These are phyloP conservation scores for Ophthalmolycus amberensis DNA, from an alignment of 2,113 vertebrate genomes.

Conservation along the genomic window DNA sequence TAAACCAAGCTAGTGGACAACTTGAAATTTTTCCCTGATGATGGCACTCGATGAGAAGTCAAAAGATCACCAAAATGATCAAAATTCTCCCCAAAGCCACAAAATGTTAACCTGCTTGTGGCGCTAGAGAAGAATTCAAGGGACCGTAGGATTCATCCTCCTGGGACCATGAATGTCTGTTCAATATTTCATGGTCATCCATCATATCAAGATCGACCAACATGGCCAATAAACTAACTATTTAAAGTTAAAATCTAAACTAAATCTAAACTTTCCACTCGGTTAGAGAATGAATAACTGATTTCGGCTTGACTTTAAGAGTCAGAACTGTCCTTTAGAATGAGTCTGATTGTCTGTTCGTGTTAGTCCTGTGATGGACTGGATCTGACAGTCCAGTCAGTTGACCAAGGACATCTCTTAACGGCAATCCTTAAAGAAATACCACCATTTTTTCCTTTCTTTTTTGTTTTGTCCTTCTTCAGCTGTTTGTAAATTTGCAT, in stretches of 20 bases:
- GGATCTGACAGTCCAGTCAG: slow-evolving; percentile 36
- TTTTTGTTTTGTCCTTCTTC: neutral
- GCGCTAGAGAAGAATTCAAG: neutral
- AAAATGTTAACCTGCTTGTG: neutral
- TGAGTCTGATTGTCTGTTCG: slow-evolving; percentile 5
- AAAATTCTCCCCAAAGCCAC: neutral
- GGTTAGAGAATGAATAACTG: neutral
- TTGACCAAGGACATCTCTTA: slow-evolving; percentile 9
- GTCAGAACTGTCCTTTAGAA: neutral
- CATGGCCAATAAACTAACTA: neutral
- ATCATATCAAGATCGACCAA: neutral
- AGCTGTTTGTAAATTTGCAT: neutral
- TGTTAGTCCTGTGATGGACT: slow-evolving; percentile 18
- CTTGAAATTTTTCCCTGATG: neutral
- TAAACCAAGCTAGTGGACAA: neutral
- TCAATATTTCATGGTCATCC: neutral
- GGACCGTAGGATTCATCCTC: neutral
- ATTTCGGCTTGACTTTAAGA: neutral
- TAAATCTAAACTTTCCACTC: neutral
- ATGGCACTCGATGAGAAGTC: neutral
- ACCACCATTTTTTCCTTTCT: neutral
- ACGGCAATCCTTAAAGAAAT: neutral
- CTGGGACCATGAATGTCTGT: neutral
- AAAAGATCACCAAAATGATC: neutral
- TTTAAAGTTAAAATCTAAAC: neutral